Conservation (phyloP, 2,888 invertebrate genomes). For the Hypena proboscidalis region DNA sequence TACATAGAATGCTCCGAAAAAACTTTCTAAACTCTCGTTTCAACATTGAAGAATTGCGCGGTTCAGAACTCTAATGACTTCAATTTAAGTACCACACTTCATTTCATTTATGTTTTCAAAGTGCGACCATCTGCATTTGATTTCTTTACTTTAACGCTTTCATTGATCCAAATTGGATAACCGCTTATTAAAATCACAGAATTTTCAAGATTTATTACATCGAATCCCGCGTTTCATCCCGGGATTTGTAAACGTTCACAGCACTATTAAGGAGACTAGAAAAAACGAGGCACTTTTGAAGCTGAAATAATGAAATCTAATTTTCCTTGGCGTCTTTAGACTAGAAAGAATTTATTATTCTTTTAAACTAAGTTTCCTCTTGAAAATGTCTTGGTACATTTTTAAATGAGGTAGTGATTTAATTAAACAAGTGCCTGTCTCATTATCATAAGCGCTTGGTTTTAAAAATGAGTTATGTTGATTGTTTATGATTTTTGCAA, state of each 20-base stretch:
- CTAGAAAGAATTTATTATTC: too few relatives aligned
- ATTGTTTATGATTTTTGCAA: too few relatives aligned
- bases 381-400: too few relatives aligned
- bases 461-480: too few relatives aligned
- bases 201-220: too few relatives aligned
- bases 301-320: constrained; percentile 3
- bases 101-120: constrained; percentile 23
- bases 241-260: neutral
- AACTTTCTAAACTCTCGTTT: too few relatives aligned
- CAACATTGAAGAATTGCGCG: neutral
- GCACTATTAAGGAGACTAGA: neutral
- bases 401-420: too few relatives aligned
- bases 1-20: too few relatives aligned
- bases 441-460: too few relatives aligned
- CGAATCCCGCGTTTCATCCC: neutral
- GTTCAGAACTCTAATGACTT: constrained; percentile 21
- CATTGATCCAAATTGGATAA: neutral
- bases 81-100: constrained; percentile 32
- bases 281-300: neutral
- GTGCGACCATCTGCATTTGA: constrained; percentile 2
- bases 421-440: too few relatives aligned
- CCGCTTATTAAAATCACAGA: neutral
- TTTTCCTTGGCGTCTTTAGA: neutral
- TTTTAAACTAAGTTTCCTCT: too few relatives aligned
- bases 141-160: constrained; percentile 7